Evolutionary conservation across 1,140 invertebrate species (phyloP).

Genomic region (Cotesia typhae): DNA sequence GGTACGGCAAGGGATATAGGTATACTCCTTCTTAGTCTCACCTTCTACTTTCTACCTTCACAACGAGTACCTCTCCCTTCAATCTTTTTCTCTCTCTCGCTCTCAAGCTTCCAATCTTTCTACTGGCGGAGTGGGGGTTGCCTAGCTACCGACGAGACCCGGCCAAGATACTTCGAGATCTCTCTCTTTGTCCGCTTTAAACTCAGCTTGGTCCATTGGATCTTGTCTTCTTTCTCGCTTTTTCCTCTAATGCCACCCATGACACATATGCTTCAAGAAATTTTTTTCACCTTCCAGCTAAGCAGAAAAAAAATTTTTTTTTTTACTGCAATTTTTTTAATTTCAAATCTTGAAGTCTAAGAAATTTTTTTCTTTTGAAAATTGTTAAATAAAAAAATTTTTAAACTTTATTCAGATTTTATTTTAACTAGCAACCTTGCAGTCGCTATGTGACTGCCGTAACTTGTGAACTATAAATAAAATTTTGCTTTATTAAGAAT

Average conservation of each 20-base stretch:
- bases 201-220: conserved; percentile 39
- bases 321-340: too few relatives aligned
- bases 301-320: too few relatives aligned
- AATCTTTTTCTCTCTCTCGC: conserved; percentile 17
- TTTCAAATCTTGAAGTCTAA: too few relatives aligned
- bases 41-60: not conserved
- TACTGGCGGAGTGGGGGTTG: conserved; percentile 57
- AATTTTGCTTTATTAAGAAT: too few relatives aligned
- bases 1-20: conserved; percentile 55
- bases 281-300: too few relatives aligned
- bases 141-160: conserved; percentile 66
- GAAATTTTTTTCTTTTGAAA: too few relatives aligned
- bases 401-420: too few relatives aligned
- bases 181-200: conserved; percentile 46
- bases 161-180: conserved; percentile 66
- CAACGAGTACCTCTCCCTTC: conserved; percentile 3
- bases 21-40: conserved; percentile 13
- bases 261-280: too few relatives aligned
- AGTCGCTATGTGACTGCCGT: too few relatives aligned
- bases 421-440: too few relatives aligned
- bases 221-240: conserved; percentile 40
- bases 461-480: too few relatives aligned
- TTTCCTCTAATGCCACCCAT: conserved; percentile 2
- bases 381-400: too few relatives aligned
- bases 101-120: conserved; percentile 12